Evolutionary conservation across 2,113 vertebrate genomes (phyloP), one percentile per base, ranked within the genome.

Genomic region (Paralichthys olivaceus): DNA sequence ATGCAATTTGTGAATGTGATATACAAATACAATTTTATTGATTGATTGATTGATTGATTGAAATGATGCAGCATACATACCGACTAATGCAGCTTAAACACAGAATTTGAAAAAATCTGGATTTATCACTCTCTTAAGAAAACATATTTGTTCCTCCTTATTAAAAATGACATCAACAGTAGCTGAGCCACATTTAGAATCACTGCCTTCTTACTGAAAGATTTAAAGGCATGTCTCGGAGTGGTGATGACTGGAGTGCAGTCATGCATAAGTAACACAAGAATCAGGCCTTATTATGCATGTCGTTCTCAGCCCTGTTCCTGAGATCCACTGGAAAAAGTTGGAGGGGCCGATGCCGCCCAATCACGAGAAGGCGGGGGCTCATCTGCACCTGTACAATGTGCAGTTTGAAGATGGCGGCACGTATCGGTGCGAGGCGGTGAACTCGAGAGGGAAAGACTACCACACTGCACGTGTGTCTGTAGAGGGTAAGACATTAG

Each of bases 381-480:
- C 96, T 66, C 95, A 97, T 28, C 95, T 99, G 69, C 96, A 95
- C 84, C 95, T 99, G 75, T 95, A 94, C 82, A 96, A 97, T 20
- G 95, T 99, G 64, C 96, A 97, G 79, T 93, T 95, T 37, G 96
- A 98, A 89, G 97, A 99, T 43, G 96, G 94, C 75, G 98, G 98
- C 4, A 78, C 76, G 4, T 99, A 98, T 45, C 94, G 95, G 82
- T 99, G 98, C 77, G 96, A 98, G 85, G 98, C 97, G 13, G 75
- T 95, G 79, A 99, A 99, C 87, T 95, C 95, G 2, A 96, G 93
- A 90, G 97, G 96, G 74, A 98, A 96, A 83, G 97, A 99, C 92
- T 93, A 90, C 79, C 95, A 98, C 88, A 91, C 92, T 43, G 96
- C 95, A 32, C 93, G 86, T 64, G 70, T 99, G 72, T 95, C 95